phyloP scores from a whole-genome alignment of 2,888 invertebrate genomes.

The Chrysodeixis includens region DNA sequence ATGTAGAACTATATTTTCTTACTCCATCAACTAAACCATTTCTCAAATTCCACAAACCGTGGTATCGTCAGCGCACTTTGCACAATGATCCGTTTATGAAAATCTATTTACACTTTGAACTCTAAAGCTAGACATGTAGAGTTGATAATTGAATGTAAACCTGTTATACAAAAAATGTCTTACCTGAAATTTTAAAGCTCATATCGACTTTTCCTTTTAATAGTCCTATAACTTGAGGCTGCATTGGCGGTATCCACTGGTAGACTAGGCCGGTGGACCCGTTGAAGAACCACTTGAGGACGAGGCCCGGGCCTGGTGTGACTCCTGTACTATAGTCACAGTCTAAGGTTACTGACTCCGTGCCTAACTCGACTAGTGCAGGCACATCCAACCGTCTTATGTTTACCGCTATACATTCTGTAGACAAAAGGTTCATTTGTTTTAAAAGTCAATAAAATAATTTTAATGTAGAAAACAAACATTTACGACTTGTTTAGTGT shows the following conservation, averaged over 20 bases:
- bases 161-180: conserved; percentile 29
- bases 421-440: conserved; percentile 30
- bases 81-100: no score
- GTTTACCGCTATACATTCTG: conserved; percentile 86
- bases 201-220: conserved; percentile 85
- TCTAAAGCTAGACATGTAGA: no score
- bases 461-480: no score
- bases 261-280: conserved; percentile 82
- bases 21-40: no score
- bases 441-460: no score
- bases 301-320: conserved; percentile 74
- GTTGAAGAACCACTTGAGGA: conserved; percentile 87
- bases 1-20: no score
- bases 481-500: no score
- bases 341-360: conserved; percentile 76
- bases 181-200: conserved; percentile 82
- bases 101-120: no score
- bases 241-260: conserved; percentile 85
- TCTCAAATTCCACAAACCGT: no score
- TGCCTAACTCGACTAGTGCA: conserved; percentile 77
- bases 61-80: no score
- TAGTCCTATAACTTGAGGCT: conserved; percentile 84
- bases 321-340: conserved; percentile 74
- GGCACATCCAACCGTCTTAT: conserved; percentile 83
- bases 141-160: no score